Evolutionary conservation across 2,113 vertebrate species (phyloP), one percentile per base, ranked within the genome.

Genomic region (Phocoena phocoena): DNA sequence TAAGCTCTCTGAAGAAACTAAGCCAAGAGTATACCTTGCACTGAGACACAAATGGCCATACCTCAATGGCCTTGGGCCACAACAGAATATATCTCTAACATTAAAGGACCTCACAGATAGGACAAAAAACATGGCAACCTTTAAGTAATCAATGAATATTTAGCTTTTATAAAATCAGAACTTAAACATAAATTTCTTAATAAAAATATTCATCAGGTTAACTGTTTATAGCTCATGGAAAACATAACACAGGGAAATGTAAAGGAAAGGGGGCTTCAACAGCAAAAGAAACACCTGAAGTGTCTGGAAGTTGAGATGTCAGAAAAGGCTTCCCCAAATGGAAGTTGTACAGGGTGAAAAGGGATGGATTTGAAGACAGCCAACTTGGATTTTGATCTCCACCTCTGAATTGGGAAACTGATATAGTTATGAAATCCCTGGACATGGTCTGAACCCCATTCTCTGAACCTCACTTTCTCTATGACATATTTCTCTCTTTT

Each of bases 131-230:
- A 44, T 68, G 38, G 6, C 79, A 60, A 58, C 1, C 21, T 67
- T 62, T 44, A n/a, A 87, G 41, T 79, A 79, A 67, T 74, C 31
- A 60, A 25, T 85, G 84, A 80, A 68, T 18, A 84, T 25, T 58
- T 67, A 31, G 12, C 76, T 53, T 80, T 7, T 36, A 77, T 14
- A 70, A 50, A 68, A 85, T 62, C 31, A 58, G 36, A 67, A 38
- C 74, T 76, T 41, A 17, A 84, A 68, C 21, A 74, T 50, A 8
- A 2, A 70, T 68, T 50, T n/a, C 12, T 87, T 92, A 74, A 91
- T 60, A 84, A 53, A 90, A 70, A 50, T 9, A 44, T 8, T 60
- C 36, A 67, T 33, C 23, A 65, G 26, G 1, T 77, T 81, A 44
- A 25, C 44, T 74, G 15, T 88, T 71, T 26, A 55, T 38, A 84